These are phyloP conservation scores for Cardiocondyla obscurior DNA, from an alignment of 1,140 invertebrate genomes.

Conservation along the genomic window DNA sequence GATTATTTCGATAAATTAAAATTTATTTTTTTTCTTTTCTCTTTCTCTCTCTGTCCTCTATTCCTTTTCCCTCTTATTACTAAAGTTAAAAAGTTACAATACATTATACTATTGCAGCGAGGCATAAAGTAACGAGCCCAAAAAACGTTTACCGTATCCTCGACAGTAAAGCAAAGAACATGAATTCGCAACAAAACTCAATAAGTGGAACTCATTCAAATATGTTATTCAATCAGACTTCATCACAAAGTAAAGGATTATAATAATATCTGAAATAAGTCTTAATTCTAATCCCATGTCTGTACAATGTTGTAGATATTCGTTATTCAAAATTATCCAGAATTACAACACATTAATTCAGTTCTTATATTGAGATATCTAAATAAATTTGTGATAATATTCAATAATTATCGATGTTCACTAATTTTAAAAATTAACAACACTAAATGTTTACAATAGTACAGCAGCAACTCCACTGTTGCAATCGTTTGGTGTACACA, in stretches of 20 bases:
- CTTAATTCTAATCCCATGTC: constrained; percentile 50
- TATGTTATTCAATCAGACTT: neutral
- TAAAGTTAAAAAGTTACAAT: constrained; percentile 36
- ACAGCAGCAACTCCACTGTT: constrained; percentile 16
- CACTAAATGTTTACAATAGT: constrained; percentile 42
- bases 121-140: neutral
- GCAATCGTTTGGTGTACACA: constrained; percentile 39
- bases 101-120: constrained; percentile 10
- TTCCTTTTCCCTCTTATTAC: neutral
- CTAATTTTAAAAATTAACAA: constrained; percentile 20
- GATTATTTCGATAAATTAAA: constrained; percentile 2
- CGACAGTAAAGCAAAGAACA: neutral
- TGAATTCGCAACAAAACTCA: neutral
- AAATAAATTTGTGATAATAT: constrained; percentile 13
- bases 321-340: neutral
- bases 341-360: neutral
- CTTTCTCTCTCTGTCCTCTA: neutral
- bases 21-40: neutral
- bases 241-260: constrained; percentile 15
- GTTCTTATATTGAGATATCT: constrained; percentile 1
- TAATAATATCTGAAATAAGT: constrained; percentile 25
- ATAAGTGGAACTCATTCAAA: constrained; percentile 23
- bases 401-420: constrained; percentile 12
- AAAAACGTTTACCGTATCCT: neutral
- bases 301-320: constrained; percentile 37